These are phyloP conservation scores for Sarcophilus harrisii DNA, from an alignment of 2,797 vertebrate genomes.

Conservation along the genomic window DNA sequence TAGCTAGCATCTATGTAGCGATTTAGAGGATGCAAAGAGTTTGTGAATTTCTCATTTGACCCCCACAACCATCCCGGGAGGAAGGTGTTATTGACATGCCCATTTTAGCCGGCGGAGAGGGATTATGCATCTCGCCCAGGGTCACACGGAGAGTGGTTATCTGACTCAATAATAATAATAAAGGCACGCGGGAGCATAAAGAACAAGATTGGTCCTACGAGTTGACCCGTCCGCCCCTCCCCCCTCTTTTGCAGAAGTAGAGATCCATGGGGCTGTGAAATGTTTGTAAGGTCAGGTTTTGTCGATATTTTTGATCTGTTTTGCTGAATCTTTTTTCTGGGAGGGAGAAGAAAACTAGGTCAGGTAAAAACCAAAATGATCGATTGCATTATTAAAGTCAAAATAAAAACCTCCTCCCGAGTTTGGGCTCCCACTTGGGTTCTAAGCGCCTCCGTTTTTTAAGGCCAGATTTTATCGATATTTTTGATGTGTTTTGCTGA, in stretches of 20 bases:
- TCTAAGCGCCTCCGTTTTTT: too few relatives aligned
- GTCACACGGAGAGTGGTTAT: neutral
- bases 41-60: neutral
- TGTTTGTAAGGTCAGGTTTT: neutral
- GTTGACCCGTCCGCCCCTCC: neutral
- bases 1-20: neutral
- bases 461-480: neutral
- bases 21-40: neutral
- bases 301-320: neutral
- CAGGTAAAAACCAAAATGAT: neutral
- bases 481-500: neutral
- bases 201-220: neutral
- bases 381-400: neutral
- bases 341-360: neutral
- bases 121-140: neutral
- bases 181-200: neutral
- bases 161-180: neutral
- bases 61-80: neutral
- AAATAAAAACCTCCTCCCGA: neutral
- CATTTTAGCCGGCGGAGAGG: neutral
- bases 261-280: neutral
- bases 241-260: neutral
- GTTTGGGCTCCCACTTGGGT: neutral
- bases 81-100: neutral
- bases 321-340: neutral